Base-by-base conservation (phyloP, 2,113 vertebrate species). In the Coturnix japonica region DNA sequence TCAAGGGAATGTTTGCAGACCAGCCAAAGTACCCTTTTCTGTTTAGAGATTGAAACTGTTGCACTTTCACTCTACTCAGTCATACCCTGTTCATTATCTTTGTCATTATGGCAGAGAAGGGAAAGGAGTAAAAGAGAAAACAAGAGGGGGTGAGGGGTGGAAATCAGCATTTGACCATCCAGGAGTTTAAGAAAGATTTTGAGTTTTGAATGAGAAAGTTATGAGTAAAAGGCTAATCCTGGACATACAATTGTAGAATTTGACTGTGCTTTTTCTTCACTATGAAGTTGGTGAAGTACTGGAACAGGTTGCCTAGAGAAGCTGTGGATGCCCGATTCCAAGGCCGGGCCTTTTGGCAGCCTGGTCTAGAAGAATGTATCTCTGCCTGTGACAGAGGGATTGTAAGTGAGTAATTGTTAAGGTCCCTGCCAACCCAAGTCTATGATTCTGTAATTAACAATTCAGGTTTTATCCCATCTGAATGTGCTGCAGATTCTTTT, bases 31-130 rank as follows among this genome's bases (percentile, higher is more conserved):
- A 30, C 6, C 3, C 2, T 53, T 53, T 1, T 0, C 6, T 65
- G 16, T 57, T 60, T 61, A 44, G 49, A 6, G 22, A 83, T 31
- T 4, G 1, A 71, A 87, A 81, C 46, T 43, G 10, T 35, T 74
- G 22, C 23, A 47, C 9, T 83, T 93, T 67, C n/a, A 20, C n/a
- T 59, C 30, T 30, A 19, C 56, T 59, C 28, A 49, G 22, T 67
- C 74, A 47, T 6, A 12, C 0, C 0, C 30, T 59, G 23, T 63
- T 78, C 1, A 0, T 22, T 8, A 60, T 56, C 41, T 86, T 76
- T 79, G 35, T 9, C 61, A 17, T n/a, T 21, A 46, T 4, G 9
- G 13, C 2, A 39, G 33, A 73, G 20, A 39, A 7, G 44, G 8
- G 6, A 17, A 41, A 67, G 31, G 4, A 35, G 7, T 3, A 33